Percentiles rank a stretch among this genome's conserved stretches.
These are phyloP conservation scores for Harpalus rufipes DNA, from an alignment of 2,888 invertebrate species.

Conservation along the genomic window DNA sequence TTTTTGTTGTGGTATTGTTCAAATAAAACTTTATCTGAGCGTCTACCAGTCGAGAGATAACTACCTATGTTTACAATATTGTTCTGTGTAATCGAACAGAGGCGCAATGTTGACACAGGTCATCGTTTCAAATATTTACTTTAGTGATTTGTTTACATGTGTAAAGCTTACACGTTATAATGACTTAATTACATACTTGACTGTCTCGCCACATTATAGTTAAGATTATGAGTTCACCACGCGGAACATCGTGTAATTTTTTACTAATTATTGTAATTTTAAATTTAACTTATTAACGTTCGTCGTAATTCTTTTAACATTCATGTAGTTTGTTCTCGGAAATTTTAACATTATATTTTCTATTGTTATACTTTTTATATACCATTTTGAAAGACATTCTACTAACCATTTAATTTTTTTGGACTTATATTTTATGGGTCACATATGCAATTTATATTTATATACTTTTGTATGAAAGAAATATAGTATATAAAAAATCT, in stretches of 20 bases:
- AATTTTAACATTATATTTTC: conserved; percentile 9
- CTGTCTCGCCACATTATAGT: conserved; percentile 53
- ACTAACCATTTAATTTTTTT: background rate
- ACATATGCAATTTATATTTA: background rate
- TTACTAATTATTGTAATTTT: conserved; percentile 55
- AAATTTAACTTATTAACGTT: conserved; percentile 27
- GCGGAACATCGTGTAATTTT: conserved; percentile 36
- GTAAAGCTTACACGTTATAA: conserved; percentile 60
- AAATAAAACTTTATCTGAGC: background rate
- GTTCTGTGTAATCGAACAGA: conserved; percentile 53
- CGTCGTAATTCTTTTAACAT: conserved; percentile 1
- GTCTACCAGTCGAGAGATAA: conserved; percentile 27
- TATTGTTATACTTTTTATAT: conserved; percentile 9
- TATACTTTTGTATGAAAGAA: no score
- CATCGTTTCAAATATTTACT: conserved; percentile 67
- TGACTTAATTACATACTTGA: conserved; percentile 61
- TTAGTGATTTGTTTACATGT: conserved; percentile 66
- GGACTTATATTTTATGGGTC: background rate
- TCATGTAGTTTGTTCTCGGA: background rate
- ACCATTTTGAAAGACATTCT: background rate
- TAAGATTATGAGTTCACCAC: conserved; percentile 35
- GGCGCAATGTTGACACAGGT: conserved; percentile 66
- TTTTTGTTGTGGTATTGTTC: no score
- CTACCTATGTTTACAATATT: conserved; percentile 63
- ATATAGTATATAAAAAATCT: no score